Evolutionary conservation across 2,113 vertebrate species (phyloP).

Genomic region (Mus musculus): DNA sequence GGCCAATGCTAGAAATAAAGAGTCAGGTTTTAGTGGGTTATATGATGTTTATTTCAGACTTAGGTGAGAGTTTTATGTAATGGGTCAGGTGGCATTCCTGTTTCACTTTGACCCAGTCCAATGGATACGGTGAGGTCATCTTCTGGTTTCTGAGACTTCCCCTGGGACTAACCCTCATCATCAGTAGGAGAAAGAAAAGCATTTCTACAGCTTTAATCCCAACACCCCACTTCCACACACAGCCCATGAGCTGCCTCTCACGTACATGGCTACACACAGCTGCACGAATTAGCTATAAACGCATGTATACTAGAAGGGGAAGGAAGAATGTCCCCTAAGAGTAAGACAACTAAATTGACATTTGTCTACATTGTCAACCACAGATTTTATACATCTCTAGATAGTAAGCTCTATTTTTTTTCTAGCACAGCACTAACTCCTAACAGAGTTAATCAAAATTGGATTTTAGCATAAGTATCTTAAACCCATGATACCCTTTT

Average conservation of each 20-base stretch:
- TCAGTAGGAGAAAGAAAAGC: not conserved
- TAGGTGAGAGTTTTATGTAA: not conserved
- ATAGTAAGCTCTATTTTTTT: not conserved
- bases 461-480: not conserved
- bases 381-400: not conserved
- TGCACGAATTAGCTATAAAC: not conserved
- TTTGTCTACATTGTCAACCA: not conserved
- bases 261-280: too few species aligned
- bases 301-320: not conserved
- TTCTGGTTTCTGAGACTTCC: not conserved
- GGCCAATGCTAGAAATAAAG: not conserved
- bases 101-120: not conserved
- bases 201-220: not conserved
- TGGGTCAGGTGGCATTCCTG: not conserved
- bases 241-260: not conserved
- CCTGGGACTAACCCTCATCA: not conserved
- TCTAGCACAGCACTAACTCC: not conserved
- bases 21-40: not conserved
- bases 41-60: not conserved
- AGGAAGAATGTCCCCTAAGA: not conserved
- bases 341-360: not conserved
- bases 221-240: not conserved
- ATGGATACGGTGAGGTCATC: not conserved
- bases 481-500: not conserved
- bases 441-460: not conserved